Conservation (phyloP, 2,797 vertebrate species). For the Acipenser oxyrinchus region DNA sequence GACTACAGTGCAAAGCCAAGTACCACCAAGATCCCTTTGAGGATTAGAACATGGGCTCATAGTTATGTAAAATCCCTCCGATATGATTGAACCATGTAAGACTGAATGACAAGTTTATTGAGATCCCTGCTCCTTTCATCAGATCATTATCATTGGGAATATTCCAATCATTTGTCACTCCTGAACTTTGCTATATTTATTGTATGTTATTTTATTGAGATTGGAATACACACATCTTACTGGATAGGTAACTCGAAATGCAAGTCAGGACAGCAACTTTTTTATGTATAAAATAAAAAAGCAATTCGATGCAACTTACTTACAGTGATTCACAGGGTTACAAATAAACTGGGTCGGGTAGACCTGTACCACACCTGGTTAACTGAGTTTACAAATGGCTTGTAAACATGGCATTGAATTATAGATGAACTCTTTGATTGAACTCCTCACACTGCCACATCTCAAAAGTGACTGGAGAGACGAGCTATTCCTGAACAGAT, state of each 20-base stretch:
- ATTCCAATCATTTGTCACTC: conserved; percentile 53
- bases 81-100: conserved; percentile 67
- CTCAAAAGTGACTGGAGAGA: background rate
- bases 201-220: conserved; percentile 29
- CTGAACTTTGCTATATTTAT: conserved; percentile 42
- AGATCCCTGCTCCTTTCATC: conserved; percentile 54
- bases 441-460: background rate
- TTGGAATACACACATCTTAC: no score
- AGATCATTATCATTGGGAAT: conserved; percentile 53
- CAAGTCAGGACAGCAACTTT: no score
- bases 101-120: conserved; percentile 64
- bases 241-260: no score
- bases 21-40: conserved; percentile 82
- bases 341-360: no score
- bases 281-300: background rate
- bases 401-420: no score
- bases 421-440: background rate
- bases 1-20: conserved; percentile 92
- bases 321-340: no score
- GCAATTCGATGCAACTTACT: background rate
- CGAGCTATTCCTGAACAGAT: background rate
- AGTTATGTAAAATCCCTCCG: conserved; percentile 82
- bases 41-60: conserved; percentile 89
- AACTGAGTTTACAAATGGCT: no score
- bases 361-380: no score